Percentiles rank a stretch among this genome's conserved stretches.
Evolutionary conservation across 2,888 invertebrate genomes (phyloP).

Genomic region (Arge pagana): DNA sequence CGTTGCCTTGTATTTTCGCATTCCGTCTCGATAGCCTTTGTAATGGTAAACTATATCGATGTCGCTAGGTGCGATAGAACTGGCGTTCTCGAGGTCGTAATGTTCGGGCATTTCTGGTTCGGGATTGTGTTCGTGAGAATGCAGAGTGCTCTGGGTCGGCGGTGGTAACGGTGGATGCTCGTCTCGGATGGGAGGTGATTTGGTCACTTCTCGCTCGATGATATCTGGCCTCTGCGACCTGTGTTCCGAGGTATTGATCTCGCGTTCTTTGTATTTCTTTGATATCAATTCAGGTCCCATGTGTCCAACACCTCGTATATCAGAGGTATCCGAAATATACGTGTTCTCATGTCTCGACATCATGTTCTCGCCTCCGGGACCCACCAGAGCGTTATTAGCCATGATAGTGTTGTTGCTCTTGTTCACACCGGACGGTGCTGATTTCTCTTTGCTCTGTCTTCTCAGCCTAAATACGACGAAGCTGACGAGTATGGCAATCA

Average conservation of each 20-base stretch:
- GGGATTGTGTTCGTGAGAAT: slow-evolving; percentile 73
- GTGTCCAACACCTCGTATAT: slow-evolving; percentile 73
- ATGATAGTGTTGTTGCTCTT: slow-evolving; percentile 79
- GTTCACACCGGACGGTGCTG: slow-evolving; percentile 73
- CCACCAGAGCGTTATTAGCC: slow-evolving; percentile 70
- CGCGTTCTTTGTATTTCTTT: slow-evolving; percentile 87
- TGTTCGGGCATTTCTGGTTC: slow-evolving; percentile 86
- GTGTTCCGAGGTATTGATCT: slow-evolving; percentile 72
- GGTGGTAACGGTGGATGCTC: slow-evolving; percentile 81
- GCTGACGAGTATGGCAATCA: slow-evolving; percentile 87
- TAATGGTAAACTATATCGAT: slow-evolving; percentile 97
- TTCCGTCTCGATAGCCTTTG: slow-evolving; percentile 89
- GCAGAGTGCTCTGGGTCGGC: slow-evolving; percentile 72
- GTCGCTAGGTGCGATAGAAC: slow-evolving; percentile 96
- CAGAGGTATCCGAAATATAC: slow-evolving; percentile 66
- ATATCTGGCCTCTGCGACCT: slow-evolving; percentile 90
- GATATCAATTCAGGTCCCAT: slow-evolving; percentile 85
- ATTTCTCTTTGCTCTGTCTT: slow-evolving; percentile 85
- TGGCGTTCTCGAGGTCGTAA: slow-evolving; percentile 96
- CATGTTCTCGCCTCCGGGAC: slow-evolving; percentile 71
- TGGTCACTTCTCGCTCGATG: slow-evolving; percentile 87
- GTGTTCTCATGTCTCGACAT: slow-evolving; percentile 72
- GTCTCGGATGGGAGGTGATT: slow-evolving; percentile 79
- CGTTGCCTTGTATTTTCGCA: slow-evolving; percentile 85
- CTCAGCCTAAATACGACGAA: slow-evolving; percentile 91